These are phyloP conservation scores for Callithrix jacchus DNA, from an alignment of 2,113 vertebrate genomes.

Conservation along the genomic window DNA sequence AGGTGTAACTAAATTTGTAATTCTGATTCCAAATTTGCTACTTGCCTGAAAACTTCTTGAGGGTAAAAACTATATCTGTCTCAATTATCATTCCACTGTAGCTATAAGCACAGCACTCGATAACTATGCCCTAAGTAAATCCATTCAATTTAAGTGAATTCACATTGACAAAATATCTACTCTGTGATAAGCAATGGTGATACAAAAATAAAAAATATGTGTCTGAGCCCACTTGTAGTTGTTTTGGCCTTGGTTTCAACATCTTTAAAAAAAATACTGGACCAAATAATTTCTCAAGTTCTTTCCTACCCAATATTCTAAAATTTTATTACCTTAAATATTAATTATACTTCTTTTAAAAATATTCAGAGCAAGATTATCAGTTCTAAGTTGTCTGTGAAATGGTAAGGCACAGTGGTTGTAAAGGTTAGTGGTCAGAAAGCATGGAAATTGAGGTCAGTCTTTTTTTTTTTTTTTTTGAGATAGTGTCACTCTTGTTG, in stretches of 20 bases:
- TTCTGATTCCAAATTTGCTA: constrained; percentile 11
- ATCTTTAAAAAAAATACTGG: neutral
- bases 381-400: neutral
- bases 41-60: constrained; percentile 12
- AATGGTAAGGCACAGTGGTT: neutral
- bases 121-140: neutral
- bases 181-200: neutral
- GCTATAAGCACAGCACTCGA: neutral
- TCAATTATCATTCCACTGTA: neutral
- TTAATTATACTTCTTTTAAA: constrained; percentile 19
- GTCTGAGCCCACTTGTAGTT: neutral
- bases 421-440: neutral
- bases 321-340: neutral
- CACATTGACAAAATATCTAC: neutral
- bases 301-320: neutral
- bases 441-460: neutral
- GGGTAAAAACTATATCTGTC: neutral
- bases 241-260: neutral
- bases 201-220: neutral
- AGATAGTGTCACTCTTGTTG: no score
- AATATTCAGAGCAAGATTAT: neutral
- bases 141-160: neutral
- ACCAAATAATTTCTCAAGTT: neutral
- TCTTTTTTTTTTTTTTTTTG: no score
- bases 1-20: neutral